Evolutionary conservation across 2,797 vertebrate genomes (phyloP), one percentile per base, ranked within the genome.

Genomic region (Siniperca scherzeri): DNA sequence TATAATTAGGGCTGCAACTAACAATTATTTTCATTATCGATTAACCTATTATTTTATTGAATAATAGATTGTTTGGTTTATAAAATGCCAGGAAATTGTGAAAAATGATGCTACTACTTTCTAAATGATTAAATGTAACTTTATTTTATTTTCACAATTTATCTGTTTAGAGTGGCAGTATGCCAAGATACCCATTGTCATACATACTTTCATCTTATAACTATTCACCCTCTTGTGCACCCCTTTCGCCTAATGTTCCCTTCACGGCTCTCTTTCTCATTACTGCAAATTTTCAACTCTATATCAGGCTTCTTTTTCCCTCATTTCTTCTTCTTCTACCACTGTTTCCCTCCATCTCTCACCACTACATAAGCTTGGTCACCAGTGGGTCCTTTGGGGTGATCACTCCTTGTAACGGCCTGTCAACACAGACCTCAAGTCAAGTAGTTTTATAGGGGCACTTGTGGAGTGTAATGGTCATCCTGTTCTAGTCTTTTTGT

Each of bases 341-440:
- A 68, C 57, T 17, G 17, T 68, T 62, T 67, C 48, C 50, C 50
- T 75, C 33, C 36, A 42, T 82, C 77, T 82, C 71, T 75, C 70
- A 79, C 5, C 68, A 81, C 62, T 17, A n/a, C 25, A 48, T 40
- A 56, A 50, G 36, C 56, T 73, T 52, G 12, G 59, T 46, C 61
- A 48, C 80, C 74, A 85, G 74, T 53, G 38, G 71, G 68, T 62
- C 75, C 81, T 81, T 38, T 77, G 48, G 73, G 64, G 77, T 38
- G 72, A 81, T 80, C 33, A 38, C 77, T 64, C 44, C 62, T 46
- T 40, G 57, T 60, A 67, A 70, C 33, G 19, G 62, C 60, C 50
- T 70, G 64, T 71, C 73, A 19, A 66, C 76, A 69, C 57, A 71
- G 46, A 65, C 70, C 53, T 60, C 52, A 68, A 53, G 12, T 64